These are phyloP conservation scores for Falco concolor DNA, from an alignment of 2,797 vertebrate species.

Conservation along the genomic window DNA sequence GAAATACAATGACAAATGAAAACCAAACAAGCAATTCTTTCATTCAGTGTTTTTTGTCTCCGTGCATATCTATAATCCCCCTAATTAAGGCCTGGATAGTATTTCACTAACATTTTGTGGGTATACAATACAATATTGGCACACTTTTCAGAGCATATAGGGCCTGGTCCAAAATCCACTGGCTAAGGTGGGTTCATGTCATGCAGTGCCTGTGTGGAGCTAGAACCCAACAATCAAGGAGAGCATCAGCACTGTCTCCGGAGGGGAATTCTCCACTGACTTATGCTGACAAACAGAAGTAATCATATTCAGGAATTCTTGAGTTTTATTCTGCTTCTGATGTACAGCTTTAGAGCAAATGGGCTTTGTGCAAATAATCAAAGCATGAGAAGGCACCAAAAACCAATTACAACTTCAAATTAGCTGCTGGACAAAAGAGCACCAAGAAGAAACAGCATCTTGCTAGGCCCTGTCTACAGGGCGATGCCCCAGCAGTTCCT, in stretches of 20 bases:
- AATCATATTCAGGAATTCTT: neutral
- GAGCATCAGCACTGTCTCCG: neutral
- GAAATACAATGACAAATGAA: neutral
- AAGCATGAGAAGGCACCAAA: neutral
- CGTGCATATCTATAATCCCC: neutral
- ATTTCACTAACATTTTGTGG: neutral
- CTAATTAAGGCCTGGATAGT: neutral
- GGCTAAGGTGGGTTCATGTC: neutral
- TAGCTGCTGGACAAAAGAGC: neutral
- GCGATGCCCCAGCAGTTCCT: neutral
- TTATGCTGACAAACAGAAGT: neutral
- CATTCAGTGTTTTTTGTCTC: neutral
- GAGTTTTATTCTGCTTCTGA: neutral
- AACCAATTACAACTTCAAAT: neutral
- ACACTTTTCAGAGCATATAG: neutral
- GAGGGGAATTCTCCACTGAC: neutral
- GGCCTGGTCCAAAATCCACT: neutral
- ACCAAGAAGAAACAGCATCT: neutral
- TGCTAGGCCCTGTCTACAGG: neutral
- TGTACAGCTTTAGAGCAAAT: neutral
- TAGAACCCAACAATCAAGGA: neutral
- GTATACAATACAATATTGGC: neutral
- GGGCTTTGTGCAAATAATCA: neutral
- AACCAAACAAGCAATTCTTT: neutral
- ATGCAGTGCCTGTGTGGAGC: rapidly evolving